Evolutionary conservation across 2,113 vertebrate species (phyloP).

Genomic region (Blennius ocellaris): DNA sequence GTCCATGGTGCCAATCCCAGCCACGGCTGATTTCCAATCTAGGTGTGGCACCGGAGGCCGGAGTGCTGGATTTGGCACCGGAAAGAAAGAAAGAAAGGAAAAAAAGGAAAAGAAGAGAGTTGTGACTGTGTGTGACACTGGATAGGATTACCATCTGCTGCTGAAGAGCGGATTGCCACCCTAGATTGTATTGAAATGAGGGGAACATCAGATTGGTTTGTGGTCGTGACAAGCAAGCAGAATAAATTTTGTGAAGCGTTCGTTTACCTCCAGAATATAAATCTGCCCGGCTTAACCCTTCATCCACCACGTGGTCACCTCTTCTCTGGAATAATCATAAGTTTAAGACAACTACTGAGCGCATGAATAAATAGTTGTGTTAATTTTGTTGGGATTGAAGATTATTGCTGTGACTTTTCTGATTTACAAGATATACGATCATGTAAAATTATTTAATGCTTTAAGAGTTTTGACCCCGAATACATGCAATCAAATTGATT

Average conservation of each 20-base stretch:
- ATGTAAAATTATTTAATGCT: no score
- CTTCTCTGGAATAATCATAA: no score
- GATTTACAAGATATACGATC: no score
- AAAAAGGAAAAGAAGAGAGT: constrained; percentile 63
- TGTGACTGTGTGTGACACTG: constrained; percentile 60
- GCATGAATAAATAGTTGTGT: no score
- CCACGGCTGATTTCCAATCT: constrained; percentile 70
- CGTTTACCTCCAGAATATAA: constrained; percentile 16
- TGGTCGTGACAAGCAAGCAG: constrained; percentile 38
- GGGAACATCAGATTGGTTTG: constrained; percentile 61
- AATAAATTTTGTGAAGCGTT: constrained; percentile 22
- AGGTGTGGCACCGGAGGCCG: constrained; percentile 65
- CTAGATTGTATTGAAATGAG: constrained; percentile 67
- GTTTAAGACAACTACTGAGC: no score
- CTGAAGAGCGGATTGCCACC: constrained; percentile 47
- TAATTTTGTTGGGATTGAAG: no score
- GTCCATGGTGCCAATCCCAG: constrained; percentile 45
- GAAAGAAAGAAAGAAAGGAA: constrained; percentile 33
- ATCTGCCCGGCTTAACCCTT: constrained; percentile 5
- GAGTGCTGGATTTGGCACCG: constrained; percentile 63
- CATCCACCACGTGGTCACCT: no score
- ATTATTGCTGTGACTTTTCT: no score
- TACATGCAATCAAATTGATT: no score
- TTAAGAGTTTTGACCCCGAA: no score
- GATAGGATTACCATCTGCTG: constrained; percentile 61